A percentile compares a stretch with the other conserved stretches of the same genome.
Conservation (phyloP, 2,888 invertebrate genomes). For the Nomada ferruginata region DNA sequence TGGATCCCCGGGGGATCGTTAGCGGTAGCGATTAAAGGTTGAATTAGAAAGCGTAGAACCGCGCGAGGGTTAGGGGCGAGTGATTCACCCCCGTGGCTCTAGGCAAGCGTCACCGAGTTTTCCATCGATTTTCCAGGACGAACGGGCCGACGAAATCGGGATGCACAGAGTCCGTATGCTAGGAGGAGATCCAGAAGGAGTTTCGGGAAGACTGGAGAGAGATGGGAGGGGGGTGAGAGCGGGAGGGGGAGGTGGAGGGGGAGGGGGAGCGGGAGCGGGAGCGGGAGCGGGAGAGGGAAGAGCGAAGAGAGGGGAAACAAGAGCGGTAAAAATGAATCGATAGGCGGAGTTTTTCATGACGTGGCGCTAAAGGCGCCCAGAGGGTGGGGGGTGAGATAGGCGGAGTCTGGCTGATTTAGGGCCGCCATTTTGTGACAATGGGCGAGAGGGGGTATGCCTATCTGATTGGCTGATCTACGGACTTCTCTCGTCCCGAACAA, state of each 20-base stretch:
- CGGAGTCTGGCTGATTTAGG: conserved; percentile 84
- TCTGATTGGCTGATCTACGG: conserved; percentile 84
- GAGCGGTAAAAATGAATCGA: conserved; percentile 84
- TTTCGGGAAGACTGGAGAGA: conserved; percentile 9
- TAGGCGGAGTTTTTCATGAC: conserved; percentile 84
- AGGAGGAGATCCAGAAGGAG: conserved; percentile 39
- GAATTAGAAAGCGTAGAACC: background rate
- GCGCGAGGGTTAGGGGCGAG: background rate
- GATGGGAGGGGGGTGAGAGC: background rate
- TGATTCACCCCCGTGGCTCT: background rate
- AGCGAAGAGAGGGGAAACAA: conserved; percentile 70
- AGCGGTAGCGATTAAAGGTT: background rate
- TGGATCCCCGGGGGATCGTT: too few relatives aligned
- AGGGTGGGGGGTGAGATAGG: conserved; percentile 78
- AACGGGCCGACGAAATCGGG: conserved; percentile 25
- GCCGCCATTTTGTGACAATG: conserved; percentile 84
- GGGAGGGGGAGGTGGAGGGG: conserved; percentile 5
- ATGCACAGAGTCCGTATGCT: conserved; percentile 35
- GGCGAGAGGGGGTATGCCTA: conserved; percentile 82
- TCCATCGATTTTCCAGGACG: conserved; percentile 40
- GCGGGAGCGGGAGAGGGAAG: conserved; percentile 5
- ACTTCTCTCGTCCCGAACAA: conserved; percentile 83
- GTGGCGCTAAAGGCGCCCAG: conserved; percentile 77
- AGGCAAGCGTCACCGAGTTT: background rate
- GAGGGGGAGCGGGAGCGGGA: conserved; percentile 12